phyloP scores from a whole-genome alignment of 2,797 vertebrate genomes.

The Astyanax mexicanus region DNA sequence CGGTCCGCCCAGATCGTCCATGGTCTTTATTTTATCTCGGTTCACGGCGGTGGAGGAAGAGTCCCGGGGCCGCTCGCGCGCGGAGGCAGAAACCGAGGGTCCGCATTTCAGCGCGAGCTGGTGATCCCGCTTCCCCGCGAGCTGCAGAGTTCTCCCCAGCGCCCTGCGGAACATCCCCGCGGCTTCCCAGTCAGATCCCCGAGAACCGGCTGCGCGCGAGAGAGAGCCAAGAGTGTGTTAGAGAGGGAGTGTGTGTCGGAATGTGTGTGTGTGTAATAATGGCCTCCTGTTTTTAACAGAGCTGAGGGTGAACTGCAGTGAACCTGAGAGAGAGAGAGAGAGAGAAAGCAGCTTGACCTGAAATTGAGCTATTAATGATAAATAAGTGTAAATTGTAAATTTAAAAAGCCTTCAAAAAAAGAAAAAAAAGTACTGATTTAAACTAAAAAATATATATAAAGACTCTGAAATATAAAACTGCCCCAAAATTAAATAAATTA shows the following conservation, averaged over 20 bases:
- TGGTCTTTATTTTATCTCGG: constrained; percentile 60
- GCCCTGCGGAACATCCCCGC: constrained; percentile 64
- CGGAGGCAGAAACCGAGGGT: not conserved
- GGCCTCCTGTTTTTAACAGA: not conserved
- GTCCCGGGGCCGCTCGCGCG: not conserved
- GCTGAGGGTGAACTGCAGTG: constrained; percentile 7
- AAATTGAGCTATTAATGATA: too few relatives aligned
- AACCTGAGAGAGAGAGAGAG: not conserved
- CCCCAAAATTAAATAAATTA: too few relatives aligned
- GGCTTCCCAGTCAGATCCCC: not conserved
- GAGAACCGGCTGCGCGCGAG: too few relatives aligned
- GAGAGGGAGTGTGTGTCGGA: too few relatives aligned
- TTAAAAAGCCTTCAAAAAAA: too few relatives aligned
- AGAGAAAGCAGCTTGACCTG: not conserved
- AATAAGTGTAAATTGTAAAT: too few relatives aligned
- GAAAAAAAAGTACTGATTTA: too few relatives aligned
- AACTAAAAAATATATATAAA: too few relatives aligned
- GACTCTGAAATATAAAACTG: too few relatives aligned
- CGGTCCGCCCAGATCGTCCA: constrained; percentile 74
- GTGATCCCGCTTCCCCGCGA: constrained; percentile 1
- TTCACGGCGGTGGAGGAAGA: constrained; percentile 36
- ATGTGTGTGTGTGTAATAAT: not conserved
- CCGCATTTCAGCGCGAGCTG: constrained; percentile 6
- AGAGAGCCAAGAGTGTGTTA: too few relatives aligned
- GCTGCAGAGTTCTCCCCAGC: constrained; percentile 24